Base-by-base conservation (phyloP, 1,140 invertebrate species). In the Phenacoccus solenopsis region DNA sequence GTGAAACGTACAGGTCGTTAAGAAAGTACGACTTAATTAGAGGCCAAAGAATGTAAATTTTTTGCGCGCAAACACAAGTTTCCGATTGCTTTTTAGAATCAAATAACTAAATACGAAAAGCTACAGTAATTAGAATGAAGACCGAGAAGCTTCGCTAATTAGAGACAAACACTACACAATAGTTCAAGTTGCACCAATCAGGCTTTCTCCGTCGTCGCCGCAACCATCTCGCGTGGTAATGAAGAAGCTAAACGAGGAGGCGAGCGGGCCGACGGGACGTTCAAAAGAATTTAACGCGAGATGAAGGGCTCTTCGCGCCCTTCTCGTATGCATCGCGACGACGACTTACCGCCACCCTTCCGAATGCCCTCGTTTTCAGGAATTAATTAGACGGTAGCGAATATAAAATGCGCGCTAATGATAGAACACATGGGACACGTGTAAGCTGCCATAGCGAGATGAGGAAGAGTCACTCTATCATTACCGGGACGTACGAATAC, bases 241-340 rank as follows among this genome's bases (percentile, higher is more conserved):
- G 64, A 32, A 28, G 30, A 28, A 27, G 38, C n/a, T 16, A 68
- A 72, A 72, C 73, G 72, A 74, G 64, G 73, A 72, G 64, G 72
- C 67, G 68, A 69, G 68, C 71, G 49, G 21, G 35, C 38, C 21
- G 32, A 25, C 64, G 71, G 67, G 67, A 32, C 67, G 25, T 28
- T 68, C 67, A 35, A 68, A 68, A 68, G 27, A 68, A 32, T 32
- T 32, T 28, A 3, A 28, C 5, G 5, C 16, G 3, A 16, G 9
- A 27, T 64, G 25, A 24, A 25, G 59, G 59, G 59, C 59, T 64
- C 59, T 27, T 64, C 59, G 22, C 59, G 59, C 25, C 32, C 20
- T 68, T 28, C 67, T 2, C 67, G 61, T 25, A 67, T 67, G 61
- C 24, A 68, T 21, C 67, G 32, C 69, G 22, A 22, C 69, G 25